Conservation (phyloP, 2,113 vertebrate species). For the Echinops telfairi region DNA sequence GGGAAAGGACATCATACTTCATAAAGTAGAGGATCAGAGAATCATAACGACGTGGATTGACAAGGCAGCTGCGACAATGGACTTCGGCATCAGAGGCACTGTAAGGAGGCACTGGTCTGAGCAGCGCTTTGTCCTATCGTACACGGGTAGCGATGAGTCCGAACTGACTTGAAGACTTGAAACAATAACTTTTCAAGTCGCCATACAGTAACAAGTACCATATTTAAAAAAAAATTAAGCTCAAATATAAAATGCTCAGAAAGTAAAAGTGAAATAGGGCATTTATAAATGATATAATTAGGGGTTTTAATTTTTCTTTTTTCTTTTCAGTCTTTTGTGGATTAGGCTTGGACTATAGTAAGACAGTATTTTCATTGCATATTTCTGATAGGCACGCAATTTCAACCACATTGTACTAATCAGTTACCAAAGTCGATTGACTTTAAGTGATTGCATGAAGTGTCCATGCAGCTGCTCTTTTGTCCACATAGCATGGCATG, state of each 20-base stretch:
- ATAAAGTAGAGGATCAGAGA: too few species aligned
- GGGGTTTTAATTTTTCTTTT: not conserved
- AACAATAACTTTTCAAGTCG: too few species aligned
- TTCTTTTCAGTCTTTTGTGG: not conserved
- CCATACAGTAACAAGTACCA: not conserved
- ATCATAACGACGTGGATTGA: too few species aligned
- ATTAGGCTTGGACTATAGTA: not conserved
- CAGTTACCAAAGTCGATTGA: not conserved
- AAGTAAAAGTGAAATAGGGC: not conserved
- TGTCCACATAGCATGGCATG: not conserved
- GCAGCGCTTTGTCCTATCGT: too few species aligned
- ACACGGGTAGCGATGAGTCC: too few species aligned
- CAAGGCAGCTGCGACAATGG: too few species aligned
- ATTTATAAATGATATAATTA: not conserved
- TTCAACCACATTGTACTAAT: not conserved
- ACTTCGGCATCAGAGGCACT: too few species aligned
- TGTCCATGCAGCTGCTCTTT: not conserved
- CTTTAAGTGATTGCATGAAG: not conserved
- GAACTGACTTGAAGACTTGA: too few species aligned
- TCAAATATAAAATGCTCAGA: not conserved
- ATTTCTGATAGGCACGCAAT: not conserved
- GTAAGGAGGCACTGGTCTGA: too few species aligned
- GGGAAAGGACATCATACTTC: too few species aligned
- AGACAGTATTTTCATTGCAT: not conserved
- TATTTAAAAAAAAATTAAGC: constrained; percentile 5